Evolutionary conservation across 2,797 vertebrate genomes (phyloP), one percentile per base, ranked within the genome.

Genomic region (Leuciscus waleckii): DNA sequence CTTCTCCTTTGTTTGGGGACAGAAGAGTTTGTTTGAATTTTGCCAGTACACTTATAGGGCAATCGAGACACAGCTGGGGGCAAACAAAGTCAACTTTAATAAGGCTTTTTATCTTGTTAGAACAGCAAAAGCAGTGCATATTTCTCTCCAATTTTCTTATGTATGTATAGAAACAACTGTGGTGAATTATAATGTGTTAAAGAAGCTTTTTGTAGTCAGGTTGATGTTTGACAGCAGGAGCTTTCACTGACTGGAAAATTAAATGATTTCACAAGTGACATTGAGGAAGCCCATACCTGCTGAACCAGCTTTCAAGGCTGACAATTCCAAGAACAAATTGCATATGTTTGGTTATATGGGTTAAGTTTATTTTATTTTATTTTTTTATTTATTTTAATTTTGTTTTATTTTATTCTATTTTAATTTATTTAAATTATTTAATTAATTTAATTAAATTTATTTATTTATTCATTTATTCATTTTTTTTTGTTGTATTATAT

Each of bases 11-110:
- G 68, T 86, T 73, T 75, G 86, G 49, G 37, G 56, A 81, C 58
- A 79, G 65, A 23, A 23, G 51, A 23, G 49, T 71, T 71, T 71
- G 61, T 84, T 56, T 29, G 63, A 77, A 39, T 70, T 86, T 86
- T 85, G 67, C 65, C 29, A 29, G 29, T 9, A 77, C 68, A 84
- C 32, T 43, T 79, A 29, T 29, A 83, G 35, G 54, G 63, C 81
- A 88, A 82, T 17, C 8, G 37, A 26, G 54, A 39, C 39, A 41
- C 79, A 84, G 81, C 71, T 84, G 71, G 49, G 51, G 71, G n/a
- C 49, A 78, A 89, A 81, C 71, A 84, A 80, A 41, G 81, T 79
- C 73, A 85, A 56, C 71, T 41, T 79, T 63, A 43, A 77, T 46
- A 79, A 76, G 69, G 41, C 78, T 61, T 37, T 68, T 82, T 82